Evolutionary conservation across 2,888 invertebrate species (phyloP), one percentile per base, ranked within the genome.

Genomic region (Parelbella ahira): DNA sequence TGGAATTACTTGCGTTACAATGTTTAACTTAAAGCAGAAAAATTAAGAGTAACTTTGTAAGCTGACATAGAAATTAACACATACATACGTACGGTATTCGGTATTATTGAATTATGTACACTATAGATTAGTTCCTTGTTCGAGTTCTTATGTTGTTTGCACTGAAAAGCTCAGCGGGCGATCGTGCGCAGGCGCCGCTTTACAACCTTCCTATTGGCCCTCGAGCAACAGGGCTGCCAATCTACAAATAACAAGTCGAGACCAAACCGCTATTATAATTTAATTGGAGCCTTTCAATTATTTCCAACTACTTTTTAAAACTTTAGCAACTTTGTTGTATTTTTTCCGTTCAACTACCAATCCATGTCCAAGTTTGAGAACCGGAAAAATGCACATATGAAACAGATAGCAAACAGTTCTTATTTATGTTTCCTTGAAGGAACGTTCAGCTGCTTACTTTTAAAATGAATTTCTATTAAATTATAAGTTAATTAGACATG

Each of bases 191-290:
- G 82, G 81, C 86, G 83, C 83, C 83, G 70, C 68, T 53, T 56
- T 75, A 82, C 81, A 81, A 58, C 68, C 68, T 74, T 66, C 68
- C 68, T 61, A 78, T 76, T 73, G 82, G 78, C 78, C 79, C 72
- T 60, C 66, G 53, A 77, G 83, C 77, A 73, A 71, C 78, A 78
- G 73, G 75, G 77, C 72, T 83, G 83, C 79, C 83, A 79, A 76
- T 73, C 73, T 69, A 69, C 71, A 68, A 77, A 74, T 75, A 79
- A 81, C 65, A 58, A 74, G 66, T 63, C 58, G 56, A 60, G 60
- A 65, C 62, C 61, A 58, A 58, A 59, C 71, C 50, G 57, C 68
- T 62, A 78, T 78, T 76, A 78, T 72, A 76, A 75, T 75, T 78
- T 76, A 77, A 82, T 80, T 77, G 69, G 69, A 57, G 65, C 63